Percentiles rank a stretch among this genome's conserved stretches.
These are phyloP conservation scores for Dufourea novaeangliae DNA, from an alignment of 1,140 invertebrate species.

Conservation along the genomic window DNA sequence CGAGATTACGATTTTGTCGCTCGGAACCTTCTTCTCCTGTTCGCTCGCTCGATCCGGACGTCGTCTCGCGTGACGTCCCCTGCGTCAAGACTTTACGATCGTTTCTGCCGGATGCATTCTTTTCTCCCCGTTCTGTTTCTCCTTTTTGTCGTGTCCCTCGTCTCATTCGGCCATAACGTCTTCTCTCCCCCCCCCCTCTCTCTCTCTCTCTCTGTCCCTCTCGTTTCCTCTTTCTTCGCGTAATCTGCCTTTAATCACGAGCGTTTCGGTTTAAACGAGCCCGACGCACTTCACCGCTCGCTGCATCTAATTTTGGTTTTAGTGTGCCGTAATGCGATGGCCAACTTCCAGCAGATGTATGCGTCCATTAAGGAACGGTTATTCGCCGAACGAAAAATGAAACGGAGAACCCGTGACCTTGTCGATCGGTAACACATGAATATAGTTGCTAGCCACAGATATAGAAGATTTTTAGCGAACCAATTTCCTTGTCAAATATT, in stretches of 20 bases:
- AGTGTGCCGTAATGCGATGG: constrained; percentile 33
- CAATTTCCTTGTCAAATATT: no score
- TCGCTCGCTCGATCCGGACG: constrained; percentile 31
- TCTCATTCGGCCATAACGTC: no score
- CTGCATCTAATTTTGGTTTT: constrained; percentile 47
- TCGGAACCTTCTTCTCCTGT: constrained; percentile 46
- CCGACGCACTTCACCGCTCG: constrained; percentile 28
- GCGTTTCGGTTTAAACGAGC: constrained; percentile 50
- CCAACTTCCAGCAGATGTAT: constrained; percentile 35
- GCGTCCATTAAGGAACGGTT: constrained; percentile 34
- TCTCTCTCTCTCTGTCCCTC: not conserved
- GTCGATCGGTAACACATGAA: not conserved
- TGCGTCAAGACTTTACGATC: constrained; percentile 54
- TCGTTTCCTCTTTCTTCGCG: not conserved
- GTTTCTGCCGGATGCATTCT: constrained; percentile 41
- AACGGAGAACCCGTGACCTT: not conserved
- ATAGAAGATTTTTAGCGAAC: no score
- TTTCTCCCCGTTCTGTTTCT: constrained; percentile 15
- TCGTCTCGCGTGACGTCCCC: constrained; percentile 54
- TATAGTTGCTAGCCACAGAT: no score
- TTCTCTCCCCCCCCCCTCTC: not conserved
- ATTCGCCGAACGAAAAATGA: constrained; percentile 8
- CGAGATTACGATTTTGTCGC: constrained; percentile 71
- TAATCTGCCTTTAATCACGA: constrained; percentile 60
- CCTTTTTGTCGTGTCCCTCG: not conserved